Evolutionary conservation across 2,888 invertebrate genomes (phyloP), one percentile per base, ranked within the genome.

Genomic region (Carabus problematicus): DNA sequence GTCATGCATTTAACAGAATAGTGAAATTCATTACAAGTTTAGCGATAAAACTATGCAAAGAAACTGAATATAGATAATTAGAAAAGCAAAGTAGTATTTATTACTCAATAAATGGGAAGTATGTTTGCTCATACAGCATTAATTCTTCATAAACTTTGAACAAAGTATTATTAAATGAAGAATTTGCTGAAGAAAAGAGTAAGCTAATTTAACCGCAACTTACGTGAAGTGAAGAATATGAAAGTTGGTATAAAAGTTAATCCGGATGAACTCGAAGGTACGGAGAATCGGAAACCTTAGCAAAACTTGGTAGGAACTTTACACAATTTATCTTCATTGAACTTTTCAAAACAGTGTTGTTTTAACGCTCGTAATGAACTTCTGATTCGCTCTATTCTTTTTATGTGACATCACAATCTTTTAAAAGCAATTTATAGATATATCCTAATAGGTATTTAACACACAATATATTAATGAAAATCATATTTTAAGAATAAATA

Each of bases 321-420:
- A n/a, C 47, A 61, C 61, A 61, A 61, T 61, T 61, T 61, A 49
- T 61, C 61, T 61, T 61, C 61, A 61, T 61, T 61, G 61, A 61
- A 61, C 61, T 61, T 61, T 61, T 49, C 61, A 61, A 60, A 60
- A 60, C 60, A 39, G 49, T 61, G 61, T 61, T 60, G 43, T 60
- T 59, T 60, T 43, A 42, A 29, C 43, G 18, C 42, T 39, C 8
- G 12, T 1, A 61, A 47, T 49, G 29, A 61, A 61, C 61, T 61
- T 61, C 49, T 29, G 29, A 29, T 29, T 29, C 29, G 2, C 29
- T 29, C 29, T 29, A 29, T 29, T 6, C 29, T 29, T 29, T 29
- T 29, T 29, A 6, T 29, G 3, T 29, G 3, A 29, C 2, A 29
- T 29, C 6, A 29, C 29, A 29, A 29, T 6, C 2, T 29, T 29